A percentile compares a stretch with the other conserved stretches of the same genome.
phyloP scores from a whole-genome alignment of 2,797 vertebrate genomes.

The Enteromius argenteus region DNA sequence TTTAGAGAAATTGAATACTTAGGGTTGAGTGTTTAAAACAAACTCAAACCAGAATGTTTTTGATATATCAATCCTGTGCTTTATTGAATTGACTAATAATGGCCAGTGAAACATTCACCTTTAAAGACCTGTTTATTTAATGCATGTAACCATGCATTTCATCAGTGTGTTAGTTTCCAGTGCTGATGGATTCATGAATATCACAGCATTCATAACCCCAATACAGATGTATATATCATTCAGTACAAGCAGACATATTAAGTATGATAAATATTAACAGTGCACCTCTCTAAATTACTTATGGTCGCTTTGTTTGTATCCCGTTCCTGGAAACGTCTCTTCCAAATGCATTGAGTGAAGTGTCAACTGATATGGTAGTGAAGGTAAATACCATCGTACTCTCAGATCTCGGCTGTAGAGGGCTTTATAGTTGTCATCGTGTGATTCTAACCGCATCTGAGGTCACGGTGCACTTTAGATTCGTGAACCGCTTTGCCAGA shows the following conservation, averaged over 20 bases:
- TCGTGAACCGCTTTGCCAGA: background rate
- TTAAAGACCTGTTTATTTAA: background rate
- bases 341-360: conserved; percentile 11
- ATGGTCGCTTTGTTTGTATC: background rate
- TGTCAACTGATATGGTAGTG: conserved; percentile 24
- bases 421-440: conserved; percentile 30
- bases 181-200: background rate
- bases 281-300: conserved; percentile 12
- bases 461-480: conserved; percentile 23
- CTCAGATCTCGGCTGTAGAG: conserved; percentile 2
- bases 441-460: background rate
- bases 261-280: conserved; percentile 42
- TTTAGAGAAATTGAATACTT: background rate
- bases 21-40: background rate
- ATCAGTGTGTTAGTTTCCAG: background rate
- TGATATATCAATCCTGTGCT: background rate
- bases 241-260: conserved; percentile 21
- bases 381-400: conserved; percentile 7
- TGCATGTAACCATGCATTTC: background rate
- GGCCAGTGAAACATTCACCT: conserved; percentile 1
- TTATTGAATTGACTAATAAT: background rate
- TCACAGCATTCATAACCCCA: conserved; percentile 22
- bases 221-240: conserved; percentile 49
- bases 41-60: background rate
- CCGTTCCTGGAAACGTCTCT: conserved; percentile 17